Evolutionary conservation across 2,113 vertebrate species (phyloP).

Genomic region (Cryptomyrus ogoouensis): DNA sequence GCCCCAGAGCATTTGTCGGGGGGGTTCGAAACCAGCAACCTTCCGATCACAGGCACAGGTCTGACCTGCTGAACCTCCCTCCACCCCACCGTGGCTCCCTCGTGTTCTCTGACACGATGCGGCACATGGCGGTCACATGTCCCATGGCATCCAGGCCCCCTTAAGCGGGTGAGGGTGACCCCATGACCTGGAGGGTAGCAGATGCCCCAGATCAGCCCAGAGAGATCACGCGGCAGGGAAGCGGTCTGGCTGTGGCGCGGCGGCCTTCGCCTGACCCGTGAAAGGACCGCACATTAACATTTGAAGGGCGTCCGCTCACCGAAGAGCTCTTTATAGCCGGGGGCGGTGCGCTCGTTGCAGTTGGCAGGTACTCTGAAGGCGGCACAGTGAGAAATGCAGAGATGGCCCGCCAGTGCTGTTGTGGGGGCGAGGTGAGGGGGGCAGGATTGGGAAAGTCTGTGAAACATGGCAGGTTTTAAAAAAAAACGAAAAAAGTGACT

Average conservation of each 20-base stretch:
- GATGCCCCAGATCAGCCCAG: slow-evolving; percentile 34
- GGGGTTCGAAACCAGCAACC: neutral
- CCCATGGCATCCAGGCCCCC: neutral
- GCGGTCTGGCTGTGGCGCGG: neutral
- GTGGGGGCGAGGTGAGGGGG: neutral
- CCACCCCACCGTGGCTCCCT: neutral
- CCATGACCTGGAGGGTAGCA: slow-evolving; percentile 31
- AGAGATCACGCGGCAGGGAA: slow-evolving; percentile 41
- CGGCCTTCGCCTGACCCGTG: neutral
- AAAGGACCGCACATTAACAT: slow-evolving; percentile 16
- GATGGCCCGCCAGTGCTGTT: neutral
- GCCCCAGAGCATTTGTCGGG: neutral
- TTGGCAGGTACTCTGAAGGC: slow-evolving; percentile 35
- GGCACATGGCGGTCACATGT: neutral
- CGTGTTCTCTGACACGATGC: neutral
- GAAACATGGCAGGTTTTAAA: neutral
- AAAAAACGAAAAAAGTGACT: neutral
- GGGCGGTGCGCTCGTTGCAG: slow-evolving; percentile 34
- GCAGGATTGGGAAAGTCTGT: neutral
- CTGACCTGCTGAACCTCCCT: neutral
- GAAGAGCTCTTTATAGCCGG: slow-evolving; percentile 14
- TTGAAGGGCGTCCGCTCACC: slow-evolving; percentile 32
- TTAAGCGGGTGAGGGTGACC: slow-evolving; percentile 32
- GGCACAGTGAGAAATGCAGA: slow-evolving; percentile 32
- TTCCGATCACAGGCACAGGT: neutral